Percentiles rank a stretch among this genome's conserved stretches.
Conservation (phyloP, 2,888 invertebrate species). For the Pedicia rivosa region DNA sequence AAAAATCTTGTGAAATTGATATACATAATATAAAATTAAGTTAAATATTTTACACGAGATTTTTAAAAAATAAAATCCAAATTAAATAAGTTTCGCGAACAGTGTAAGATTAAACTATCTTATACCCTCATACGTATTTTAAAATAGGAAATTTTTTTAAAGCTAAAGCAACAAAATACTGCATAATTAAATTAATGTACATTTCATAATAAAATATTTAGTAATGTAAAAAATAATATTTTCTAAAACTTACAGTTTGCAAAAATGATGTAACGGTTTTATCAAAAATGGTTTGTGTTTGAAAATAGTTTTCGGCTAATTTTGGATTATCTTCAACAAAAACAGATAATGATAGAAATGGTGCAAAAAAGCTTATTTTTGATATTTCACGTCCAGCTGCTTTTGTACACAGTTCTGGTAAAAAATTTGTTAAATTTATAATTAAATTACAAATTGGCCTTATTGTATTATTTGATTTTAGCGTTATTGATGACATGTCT, state of each 20-base stretch:
- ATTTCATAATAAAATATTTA: constrained; percentile 6
- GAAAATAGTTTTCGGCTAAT: constrained; percentile 44
- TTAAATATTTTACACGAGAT: too few relatives aligned
- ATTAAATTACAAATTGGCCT: constrained; percentile 63
- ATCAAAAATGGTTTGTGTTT: not conserved
- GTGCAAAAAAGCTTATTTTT: constrained; percentile 72
- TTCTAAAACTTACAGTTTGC: constrained; percentile 22
- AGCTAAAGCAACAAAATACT: too few relatives aligned
- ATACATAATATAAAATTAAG: too few relatives aligned
- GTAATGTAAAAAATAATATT: constrained; percentile 6
- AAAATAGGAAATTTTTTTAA: too few relatives aligned
- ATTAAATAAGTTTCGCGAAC: too few relatives aligned
- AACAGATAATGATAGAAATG: constrained; percentile 80
- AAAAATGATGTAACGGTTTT: constrained; percentile 17
- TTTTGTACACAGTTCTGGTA: constrained; percentile 54
- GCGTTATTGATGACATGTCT: not conserved
- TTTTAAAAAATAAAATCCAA: too few relatives aligned
- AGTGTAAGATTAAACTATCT: too few relatives aligned
- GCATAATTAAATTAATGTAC: too few relatives aligned
- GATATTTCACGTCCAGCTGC: constrained; percentile 76
- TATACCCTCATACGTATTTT: too few relatives aligned
- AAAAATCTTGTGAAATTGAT: too few relatives aligned
- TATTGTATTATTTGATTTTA: constrained; percentile 23
- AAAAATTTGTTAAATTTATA: constrained; percentile 50
- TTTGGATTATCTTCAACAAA: constrained; percentile 88